phyloP scores from a whole-genome alignment of 2,113 vertebrate species.

The Amphiprion percula region DNA sequence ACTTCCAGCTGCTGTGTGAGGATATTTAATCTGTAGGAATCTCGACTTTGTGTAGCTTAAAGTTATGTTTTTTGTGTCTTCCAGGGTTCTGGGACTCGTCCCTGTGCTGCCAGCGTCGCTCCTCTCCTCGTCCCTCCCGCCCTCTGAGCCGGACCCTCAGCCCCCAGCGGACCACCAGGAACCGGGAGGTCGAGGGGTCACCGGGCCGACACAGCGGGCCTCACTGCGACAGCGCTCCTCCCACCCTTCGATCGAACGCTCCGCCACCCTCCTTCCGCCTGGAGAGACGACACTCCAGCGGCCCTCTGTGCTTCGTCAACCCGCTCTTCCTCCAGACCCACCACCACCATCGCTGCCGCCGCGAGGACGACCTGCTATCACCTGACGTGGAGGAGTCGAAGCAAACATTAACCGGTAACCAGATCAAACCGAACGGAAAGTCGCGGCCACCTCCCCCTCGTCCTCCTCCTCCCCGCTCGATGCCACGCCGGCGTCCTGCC shows the following conservation, averaged over 20 bases:
- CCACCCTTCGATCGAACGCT: conserved; percentile 84
- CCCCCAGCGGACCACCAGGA: conserved; percentile 61
- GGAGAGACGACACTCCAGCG: conserved; percentile 88
- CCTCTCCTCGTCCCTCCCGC: conserved; percentile 79
- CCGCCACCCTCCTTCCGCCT: conserved; percentile 83
- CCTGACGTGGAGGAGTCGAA: conserved; percentile 24
- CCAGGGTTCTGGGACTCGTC: conserved; percentile 94
- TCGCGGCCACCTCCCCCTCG: conserved; percentile 79
- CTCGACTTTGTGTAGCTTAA: neutral
- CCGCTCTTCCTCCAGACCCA: conserved; percentile 93
- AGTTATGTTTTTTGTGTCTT: conserved; percentile 48
- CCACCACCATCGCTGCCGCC: conserved; percentile 68
- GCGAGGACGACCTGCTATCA: conserved; percentile 43
- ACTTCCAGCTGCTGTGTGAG: neutral
- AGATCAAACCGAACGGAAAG: conserved; percentile 49
- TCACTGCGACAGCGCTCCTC: conserved; percentile 90
- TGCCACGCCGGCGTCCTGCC: conserved; percentile 86
- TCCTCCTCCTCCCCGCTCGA: conserved; percentile 85
- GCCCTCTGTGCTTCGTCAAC: conserved; percentile 93
- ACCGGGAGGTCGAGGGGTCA: conserved; percentile 27
- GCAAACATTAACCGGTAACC: neutral
- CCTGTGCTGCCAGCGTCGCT: conserved; percentile 83
- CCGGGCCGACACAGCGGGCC: conserved; percentile 66
- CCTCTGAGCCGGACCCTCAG: conserved; percentile 81
- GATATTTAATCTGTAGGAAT: neutral